phyloP scores from a whole-genome alignment of 2,888 invertebrate genomes.

The Neoascia interrupta region DNA sequence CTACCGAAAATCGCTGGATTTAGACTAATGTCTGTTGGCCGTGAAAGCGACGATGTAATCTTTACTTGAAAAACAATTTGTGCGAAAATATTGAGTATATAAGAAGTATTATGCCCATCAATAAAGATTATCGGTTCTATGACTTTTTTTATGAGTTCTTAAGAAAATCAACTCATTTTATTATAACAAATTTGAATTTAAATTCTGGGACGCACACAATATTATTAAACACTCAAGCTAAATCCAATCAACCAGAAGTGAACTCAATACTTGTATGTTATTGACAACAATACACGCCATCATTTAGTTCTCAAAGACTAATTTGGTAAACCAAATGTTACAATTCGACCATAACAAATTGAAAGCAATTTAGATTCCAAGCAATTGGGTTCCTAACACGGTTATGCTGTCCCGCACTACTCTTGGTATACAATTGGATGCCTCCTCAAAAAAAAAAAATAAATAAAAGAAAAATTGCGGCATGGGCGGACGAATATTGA shows the following conservation, averaged over 20 bases:
- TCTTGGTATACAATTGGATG: slow-evolving; percentile 1
- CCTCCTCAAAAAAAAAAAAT: neutral
- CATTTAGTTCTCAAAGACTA: too few relatives aligned
- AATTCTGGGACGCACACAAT: too few relatives aligned
- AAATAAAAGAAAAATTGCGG: neutral
- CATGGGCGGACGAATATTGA: slow-evolving; percentile 42
- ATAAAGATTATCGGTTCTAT: too few relatives aligned
- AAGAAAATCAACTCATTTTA: too few relatives aligned
- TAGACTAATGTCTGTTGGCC: too few relatives aligned
- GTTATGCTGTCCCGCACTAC: slow-evolving; percentile 12
- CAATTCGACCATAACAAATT: slow-evolving; percentile 38
- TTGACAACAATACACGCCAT: slow-evolving; percentile 18
- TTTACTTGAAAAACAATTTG: too few relatives aligned
- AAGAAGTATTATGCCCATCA: too few relatives aligned
- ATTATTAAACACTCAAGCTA: neutral
- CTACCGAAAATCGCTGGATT: too few relatives aligned
- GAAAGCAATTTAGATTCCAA: slow-evolving; percentile 50
- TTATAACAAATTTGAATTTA: too few relatives aligned
- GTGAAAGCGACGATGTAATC: too few relatives aligned
- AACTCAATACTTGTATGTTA: slow-evolving; percentile 13
- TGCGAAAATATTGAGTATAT: too few relatives aligned
- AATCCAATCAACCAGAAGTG: neutral
- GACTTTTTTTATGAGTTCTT: too few relatives aligned
- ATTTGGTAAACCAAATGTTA: slow-evolving; percentile 35
- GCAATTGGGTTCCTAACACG: slow-evolving; percentile 53